Conservation (phyloP, 2,113 vertebrate genomes). For the Tursiops truncatus region DNA sequence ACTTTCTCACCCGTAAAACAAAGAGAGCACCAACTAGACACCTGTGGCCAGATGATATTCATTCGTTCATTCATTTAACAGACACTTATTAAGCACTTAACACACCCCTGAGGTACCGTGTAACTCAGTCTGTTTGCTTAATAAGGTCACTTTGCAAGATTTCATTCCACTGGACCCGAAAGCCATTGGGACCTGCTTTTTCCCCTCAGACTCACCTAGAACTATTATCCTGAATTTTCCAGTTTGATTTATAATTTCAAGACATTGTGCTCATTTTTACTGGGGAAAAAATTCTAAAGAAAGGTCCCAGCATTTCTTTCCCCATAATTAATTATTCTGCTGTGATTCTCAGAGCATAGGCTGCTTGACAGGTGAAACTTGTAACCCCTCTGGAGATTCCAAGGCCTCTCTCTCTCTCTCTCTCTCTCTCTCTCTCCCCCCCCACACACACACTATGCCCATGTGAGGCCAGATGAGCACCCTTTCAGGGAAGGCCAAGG, state of each 20-base stretch:
- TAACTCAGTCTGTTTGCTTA: neutral
- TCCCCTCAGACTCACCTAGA: neutral
- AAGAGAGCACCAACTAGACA: neutral
- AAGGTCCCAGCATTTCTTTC: neutral
- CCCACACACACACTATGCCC: neutral
- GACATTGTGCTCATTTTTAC: neutral
- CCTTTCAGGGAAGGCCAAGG: neutral
- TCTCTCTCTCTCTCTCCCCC: neutral
- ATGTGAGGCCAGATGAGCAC: neutral
- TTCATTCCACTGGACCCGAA: neutral
- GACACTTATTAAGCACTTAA: neutral
- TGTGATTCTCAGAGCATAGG: neutral
- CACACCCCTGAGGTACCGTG: neutral
- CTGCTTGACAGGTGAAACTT: neutral
- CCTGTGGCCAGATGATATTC: neutral
- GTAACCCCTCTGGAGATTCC: neutral
- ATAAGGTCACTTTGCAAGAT: slow-evolving; percentile 20
- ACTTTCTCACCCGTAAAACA: neutral
- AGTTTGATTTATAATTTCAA: neutral
- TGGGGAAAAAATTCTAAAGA: neutral
- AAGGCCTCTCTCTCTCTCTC: neutral
- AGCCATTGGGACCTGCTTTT: neutral
- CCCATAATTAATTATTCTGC: neutral
- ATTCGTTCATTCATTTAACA: slow-evolving; percentile 10
- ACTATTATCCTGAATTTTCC: neutral